Evolutionary conservation across 1,140 invertebrate species (phyloP).

Genomic region (Trachymyrmex septentrionalis): DNA sequence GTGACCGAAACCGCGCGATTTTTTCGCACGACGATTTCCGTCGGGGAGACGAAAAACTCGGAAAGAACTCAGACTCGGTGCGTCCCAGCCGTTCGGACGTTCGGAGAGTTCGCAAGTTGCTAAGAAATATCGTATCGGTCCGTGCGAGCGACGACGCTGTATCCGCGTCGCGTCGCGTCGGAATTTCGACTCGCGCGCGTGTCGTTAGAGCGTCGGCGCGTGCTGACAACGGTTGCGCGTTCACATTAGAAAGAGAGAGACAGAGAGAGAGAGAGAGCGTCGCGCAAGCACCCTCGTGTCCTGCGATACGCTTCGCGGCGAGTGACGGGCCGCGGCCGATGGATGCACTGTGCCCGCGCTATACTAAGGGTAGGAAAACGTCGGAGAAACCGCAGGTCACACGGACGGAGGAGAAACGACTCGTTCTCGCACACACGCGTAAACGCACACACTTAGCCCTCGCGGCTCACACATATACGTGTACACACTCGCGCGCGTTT

Average conservation of each 20-base stretch:
- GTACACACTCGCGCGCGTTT: neutral
- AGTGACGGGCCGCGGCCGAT: constrained; percentile 77
- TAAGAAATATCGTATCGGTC: neutral
- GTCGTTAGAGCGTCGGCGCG: constrained; percentile 44
- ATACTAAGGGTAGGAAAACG: constrained; percentile 79
- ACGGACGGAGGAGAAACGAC: constrained; percentile 70
- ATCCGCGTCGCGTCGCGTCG: constrained; percentile 23
- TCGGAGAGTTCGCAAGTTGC: neutral
- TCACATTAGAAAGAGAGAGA: constrained; percentile 20
- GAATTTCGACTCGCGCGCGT: constrained; percentile 61
- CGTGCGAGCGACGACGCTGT: neutral
- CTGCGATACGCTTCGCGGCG: constrained; percentile 67
- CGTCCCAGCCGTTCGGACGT: neutral
- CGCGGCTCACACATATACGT: constrained; percentile 25
- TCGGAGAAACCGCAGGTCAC: constrained; percentile 81
- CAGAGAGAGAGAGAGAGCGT: no score
- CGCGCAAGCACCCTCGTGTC: constrained; percentile 51
- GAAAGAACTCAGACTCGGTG: neutral
- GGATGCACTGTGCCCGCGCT: constrained; percentile 74
- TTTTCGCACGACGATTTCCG: neutral
- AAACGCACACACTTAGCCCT: constrained; percentile 50
- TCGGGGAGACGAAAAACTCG: neutral
- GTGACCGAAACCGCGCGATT: neutral
- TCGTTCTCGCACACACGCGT: constrained; percentile 64
- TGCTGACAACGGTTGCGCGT: constrained; percentile 24